Base-by-base conservation (phyloP, 2,888 invertebrate genomes). In the Dilophus febrilis region DNA sequence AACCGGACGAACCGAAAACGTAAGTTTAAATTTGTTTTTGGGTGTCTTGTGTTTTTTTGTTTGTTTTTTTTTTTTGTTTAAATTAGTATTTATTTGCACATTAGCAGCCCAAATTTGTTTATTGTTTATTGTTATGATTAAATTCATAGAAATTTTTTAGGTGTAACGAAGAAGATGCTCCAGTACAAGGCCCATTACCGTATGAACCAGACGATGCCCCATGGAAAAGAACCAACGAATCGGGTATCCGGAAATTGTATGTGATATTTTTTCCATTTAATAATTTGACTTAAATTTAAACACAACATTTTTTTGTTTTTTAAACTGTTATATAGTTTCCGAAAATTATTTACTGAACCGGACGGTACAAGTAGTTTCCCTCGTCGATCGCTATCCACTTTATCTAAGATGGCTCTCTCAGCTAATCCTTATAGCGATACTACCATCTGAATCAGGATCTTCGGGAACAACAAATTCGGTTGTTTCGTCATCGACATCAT, bases 121-220 rank as follows among this genome's bases (percentile, higher is more conserved):
- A 6, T 22, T 8, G 22, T 22, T 6, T 22, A 22, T 22, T n/a
- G n/a, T n/a, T n/a, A 29, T 29, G 7, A 37, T 36, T 17, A 29
- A 34, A 12, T 32, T 30, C 11, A 28, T 34, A 58, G 59, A 31
- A 29, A 35, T 44, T 55, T 58, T 26, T 50, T 53, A 58, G 70
- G 51, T 67, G 67, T 30, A 56, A 51, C 34, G 79, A 80, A 33
- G 82, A 83, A 46, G 91, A 91, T 53, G 77, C 84, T 12, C 87
- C 91, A 2, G 95, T 97, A 1, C 92, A 97, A 61, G 97, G 97
- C 4, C 97, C 97, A 2, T 68, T 97, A 51, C 95, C 95, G 19
- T 82, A 80, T 40, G 97, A 97, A 61, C 97, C 97, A 1, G 90
- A 91, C 53, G 95, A 97, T 65, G 95, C 95, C 42, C 92, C 92